phyloP scores from a whole-genome alignment of 2,797 vertebrate genomes.

The Anguilla pacifica region DNA sequence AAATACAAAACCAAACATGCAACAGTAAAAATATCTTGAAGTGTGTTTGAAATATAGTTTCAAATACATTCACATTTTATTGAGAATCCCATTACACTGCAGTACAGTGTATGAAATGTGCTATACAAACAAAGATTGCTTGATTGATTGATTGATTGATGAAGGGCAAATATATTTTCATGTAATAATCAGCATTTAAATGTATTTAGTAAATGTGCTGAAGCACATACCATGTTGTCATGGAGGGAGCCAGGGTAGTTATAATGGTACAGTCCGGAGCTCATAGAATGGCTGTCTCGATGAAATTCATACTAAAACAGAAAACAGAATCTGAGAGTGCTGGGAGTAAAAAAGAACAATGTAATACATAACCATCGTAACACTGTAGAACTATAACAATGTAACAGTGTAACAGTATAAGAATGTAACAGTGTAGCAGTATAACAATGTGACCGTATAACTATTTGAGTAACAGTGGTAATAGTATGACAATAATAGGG shows the following conservation, averaged over 20 bases:
- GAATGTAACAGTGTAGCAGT: neutral
- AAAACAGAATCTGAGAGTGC: conserved; percentile 49
- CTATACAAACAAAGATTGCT: no score
- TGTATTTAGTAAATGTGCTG: neutral
- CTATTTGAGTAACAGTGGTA: neutral
- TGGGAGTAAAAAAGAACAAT: neutral
- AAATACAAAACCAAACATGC: neutral
- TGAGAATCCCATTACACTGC: no score
- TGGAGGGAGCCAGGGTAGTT: conserved; percentile 88
- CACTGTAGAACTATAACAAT: neutral
- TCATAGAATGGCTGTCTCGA: conserved; percentile 85
- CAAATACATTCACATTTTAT: neutral
- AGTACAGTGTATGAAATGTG: no score
- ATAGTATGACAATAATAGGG: neutral
- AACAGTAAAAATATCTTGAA: neutral
- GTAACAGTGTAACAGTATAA: neutral
- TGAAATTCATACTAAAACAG: conserved; percentile 86
- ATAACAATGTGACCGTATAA: neutral
- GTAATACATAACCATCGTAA: neutral
- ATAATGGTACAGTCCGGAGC: conserved; percentile 83
- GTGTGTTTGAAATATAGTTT: neutral
- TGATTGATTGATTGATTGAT: no score
- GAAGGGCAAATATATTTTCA: no score
- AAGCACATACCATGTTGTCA: conserved; percentile 87
- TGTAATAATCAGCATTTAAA: neutral